A percentile compares a stretch with the other conserved stretches of the same genome.
Evolutionary conservation across 2,797 vertebrate species (phyloP).

Genomic region (Rhinogobio ventralis): DNA sequence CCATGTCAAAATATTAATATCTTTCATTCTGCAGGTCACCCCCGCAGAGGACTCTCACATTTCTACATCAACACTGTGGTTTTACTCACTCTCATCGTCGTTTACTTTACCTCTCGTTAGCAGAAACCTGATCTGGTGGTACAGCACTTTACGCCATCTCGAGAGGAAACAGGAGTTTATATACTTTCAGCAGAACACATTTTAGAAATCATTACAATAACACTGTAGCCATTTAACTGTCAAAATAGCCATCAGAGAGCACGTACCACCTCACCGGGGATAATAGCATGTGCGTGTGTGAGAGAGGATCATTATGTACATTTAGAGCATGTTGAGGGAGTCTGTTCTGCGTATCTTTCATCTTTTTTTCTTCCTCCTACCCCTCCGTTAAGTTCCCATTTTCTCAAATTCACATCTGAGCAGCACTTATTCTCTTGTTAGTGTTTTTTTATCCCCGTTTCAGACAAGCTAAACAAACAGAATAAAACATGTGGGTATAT

Average conservation of each 20-base stretch:
- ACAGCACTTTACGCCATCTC: constrained; percentile 23
- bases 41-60: constrained; percentile 47
- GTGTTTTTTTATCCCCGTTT: neutral
- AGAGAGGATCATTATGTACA: constrained; percentile 30
- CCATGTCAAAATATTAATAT: constrained; percentile 19
- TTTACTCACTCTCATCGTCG: constrained; percentile 33
- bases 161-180: constrained; percentile 46
- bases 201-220: constrained; percentile 53
- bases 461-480: constrained; percentile 33
- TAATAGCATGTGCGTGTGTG: neutral
- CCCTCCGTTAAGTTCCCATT: constrained; percentile 25
- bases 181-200: constrained; percentile 43
- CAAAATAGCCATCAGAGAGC: constrained; percentile 47
- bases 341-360: constrained; percentile 39
- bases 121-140: constrained; percentile 54
- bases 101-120: constrained; percentile 61
- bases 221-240: constrained; percentile 54
- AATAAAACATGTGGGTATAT: constrained; percentile 28
- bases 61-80: constrained; percentile 59
- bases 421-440: constrained; percentile 43
- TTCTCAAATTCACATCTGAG: constrained; percentile 35
- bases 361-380: neutral
- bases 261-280: constrained; percentile 19
- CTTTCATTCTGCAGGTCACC: constrained; percentile 14
- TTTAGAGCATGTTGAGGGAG: constrained; percentile 21